Base-by-base conservation (phyloP, 2,888 invertebrate species). In the Lydus trimaculatus region DNA sequence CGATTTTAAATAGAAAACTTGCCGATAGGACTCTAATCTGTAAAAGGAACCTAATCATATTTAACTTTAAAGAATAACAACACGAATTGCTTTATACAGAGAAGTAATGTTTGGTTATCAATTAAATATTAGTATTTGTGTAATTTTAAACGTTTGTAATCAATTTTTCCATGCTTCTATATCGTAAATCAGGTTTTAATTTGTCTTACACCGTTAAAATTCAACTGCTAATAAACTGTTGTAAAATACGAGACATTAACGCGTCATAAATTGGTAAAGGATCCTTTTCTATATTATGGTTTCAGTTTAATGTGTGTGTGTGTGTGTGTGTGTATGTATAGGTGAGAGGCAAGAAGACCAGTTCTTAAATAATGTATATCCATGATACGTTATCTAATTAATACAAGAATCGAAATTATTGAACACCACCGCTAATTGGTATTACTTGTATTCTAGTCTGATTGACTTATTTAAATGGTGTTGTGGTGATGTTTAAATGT, bases 321-420 rank as follows among this genome's bases (percentile, higher is more conserved):
- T 43, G 17, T 43, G 13, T 13, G 5, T 43, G 43, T 43, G 43
- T 43, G 65, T 63, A 63, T 28, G n/a, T n/a, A n/a, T n/a, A n/a
- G n/a, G n/a, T n/a, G n/a, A n/a, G n/a, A 59, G 62, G 63, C 11
- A 39, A 64, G 33, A 64, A 33, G 59, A 43, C 25, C 20, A 65
- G 43, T 39, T 43, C 36, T 13, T n/a, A n/a, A 8, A 71, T 76
- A 75, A 78, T 78, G 74, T 75, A 76, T 71, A 69, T 67, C 63
- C 69, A 76, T 75, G 78, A 78, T 78, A 77, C 73, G 73, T 71
- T 78, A 78, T 76, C 76, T 78, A 78, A 78, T 78, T 78, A 78
- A 78, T 67, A 67, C 64, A 25, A 25, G 25, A 23, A 56, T 56
- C 25, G 8, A 77, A 76, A 72, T 72, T 73, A 69, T 71, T 74